phyloP scores from a whole-genome alignment of 1,140 invertebrate genomes.

The Hydropsyche tenuis region DNA sequence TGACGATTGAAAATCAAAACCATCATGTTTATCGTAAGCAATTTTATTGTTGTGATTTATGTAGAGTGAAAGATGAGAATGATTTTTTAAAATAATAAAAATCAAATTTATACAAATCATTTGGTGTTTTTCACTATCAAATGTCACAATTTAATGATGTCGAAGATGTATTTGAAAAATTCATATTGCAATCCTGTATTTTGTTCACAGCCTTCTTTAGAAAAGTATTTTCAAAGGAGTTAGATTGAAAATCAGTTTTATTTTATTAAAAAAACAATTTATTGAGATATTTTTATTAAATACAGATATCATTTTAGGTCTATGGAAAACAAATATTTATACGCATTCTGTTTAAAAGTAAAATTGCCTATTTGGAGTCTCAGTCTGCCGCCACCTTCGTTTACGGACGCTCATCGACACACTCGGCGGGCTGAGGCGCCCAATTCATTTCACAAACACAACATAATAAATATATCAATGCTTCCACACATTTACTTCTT shows the following conservation, averaged over 20 bases:
- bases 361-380: background rate
- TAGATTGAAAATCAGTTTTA: background rate
- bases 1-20: background rate
- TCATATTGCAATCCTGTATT: no score
- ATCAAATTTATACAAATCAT: background rate
- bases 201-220: no score
- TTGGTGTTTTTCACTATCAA: background rate
- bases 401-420: background rate
- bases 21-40: conserved; percentile 14
- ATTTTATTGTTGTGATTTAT: conserved; percentile 22
- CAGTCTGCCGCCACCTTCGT: background rate
- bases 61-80: conserved; percentile 5
- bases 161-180: no score
- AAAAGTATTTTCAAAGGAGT: background rate
- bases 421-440: conserved; percentile 7
- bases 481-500: conserved; percentile 3
- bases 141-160: no score
- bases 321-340: conserved; percentile 36
- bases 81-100: conserved; percentile 26
- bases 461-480: background rate
- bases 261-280: conserved; percentile 49
- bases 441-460: conserved; percentile 3
- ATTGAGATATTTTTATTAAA: conserved; percentile 49
- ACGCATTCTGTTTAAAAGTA: conserved; percentile 23
- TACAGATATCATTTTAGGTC: conserved; percentile 41